Base-by-base conservation (phyloP, 2,888 invertebrate species). In the Criorhina ranunculi region DNA sequence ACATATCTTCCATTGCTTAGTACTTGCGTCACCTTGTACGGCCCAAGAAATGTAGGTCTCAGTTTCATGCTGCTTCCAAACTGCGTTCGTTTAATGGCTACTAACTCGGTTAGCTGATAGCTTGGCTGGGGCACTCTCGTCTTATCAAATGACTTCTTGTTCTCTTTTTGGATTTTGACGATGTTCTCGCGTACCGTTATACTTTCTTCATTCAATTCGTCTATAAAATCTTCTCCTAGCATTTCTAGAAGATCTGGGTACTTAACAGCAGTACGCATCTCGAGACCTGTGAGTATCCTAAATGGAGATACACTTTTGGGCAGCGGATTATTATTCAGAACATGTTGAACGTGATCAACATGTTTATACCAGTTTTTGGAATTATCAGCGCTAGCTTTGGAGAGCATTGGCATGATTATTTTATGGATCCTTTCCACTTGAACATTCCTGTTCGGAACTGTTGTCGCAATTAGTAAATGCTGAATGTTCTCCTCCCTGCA, bases 341-440 rank as follows among this genome's bases (percentile, higher is more conserved):
- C 86, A 87, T 87, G 87, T 79, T 89, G 88, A 29, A 88, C 86
- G 64, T 55, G 46, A 11, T 77, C 75, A 4, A 89, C 76, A 53
- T 86, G 24, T 75, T 87, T 88, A 70, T 88, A 89, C 89, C 89
- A 90, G 17, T 88, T 87, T 4, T 80, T 72, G 0, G 89, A 88
- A 11, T 89, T 87, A 9, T 88, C 88, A 0, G 88, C 72, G 11
- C 89, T 87, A 5, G 91, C 59, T 73, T 91, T 91, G 2, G 90
- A 87, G 6, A 90, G 42, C 11, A 90, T 70, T 0, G 89, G 86
- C 66, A 90, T 88, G 7, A 90, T 87, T 5, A 86, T 88, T 8
- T 87, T 75, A 75, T 91, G 88, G 0, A 89, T 72, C n/a, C 89
- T 70, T 49, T 90, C 89, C 0, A 89, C 89, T 73, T 91, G 90